These are phyloP conservation scores for Pampus argenteus DNA, from an alignment of 2,797 vertebrate genomes.

Conservation along the genomic window DNA sequence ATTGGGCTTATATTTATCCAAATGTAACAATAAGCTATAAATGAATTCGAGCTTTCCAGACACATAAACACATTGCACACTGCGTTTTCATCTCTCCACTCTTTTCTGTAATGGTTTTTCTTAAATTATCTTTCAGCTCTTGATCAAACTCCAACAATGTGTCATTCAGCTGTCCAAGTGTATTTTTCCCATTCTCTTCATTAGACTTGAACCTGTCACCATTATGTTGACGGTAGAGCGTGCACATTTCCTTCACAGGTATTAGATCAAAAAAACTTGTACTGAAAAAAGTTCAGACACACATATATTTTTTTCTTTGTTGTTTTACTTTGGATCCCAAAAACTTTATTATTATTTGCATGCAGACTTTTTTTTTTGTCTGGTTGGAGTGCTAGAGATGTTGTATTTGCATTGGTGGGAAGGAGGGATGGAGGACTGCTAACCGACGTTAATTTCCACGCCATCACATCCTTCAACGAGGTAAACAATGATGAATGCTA, in stretches of 20 bases:
- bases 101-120: not conserved
- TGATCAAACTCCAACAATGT: conserved; percentile 7
- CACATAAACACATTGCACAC: not conserved
- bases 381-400: not conserved
- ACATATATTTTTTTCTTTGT: no score
- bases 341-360: not conserved
- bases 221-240: not conserved
- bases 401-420: not conserved
- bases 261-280: no score
- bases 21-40: not conserved
- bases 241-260: no score
- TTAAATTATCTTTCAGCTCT: conserved; percentile 8
- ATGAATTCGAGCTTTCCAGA: not conserved
- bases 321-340: no score
- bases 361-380: conserved; percentile 9
- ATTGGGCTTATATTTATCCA: not conserved
- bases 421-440: not conserved
- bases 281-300: no score
- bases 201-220: conserved; percentile 14
- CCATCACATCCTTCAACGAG: conserved; percentile 48
- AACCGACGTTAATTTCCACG: conserved; percentile 52
- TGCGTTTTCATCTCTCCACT: not conserved
- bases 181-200: conserved; percentile 8
- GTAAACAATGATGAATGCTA: conserved; percentile 69
- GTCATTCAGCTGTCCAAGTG: conserved; percentile 25